phyloP scores from a whole-genome alignment of 2,113 vertebrate genomes.

The Mionectes macconnelli region DNA sequence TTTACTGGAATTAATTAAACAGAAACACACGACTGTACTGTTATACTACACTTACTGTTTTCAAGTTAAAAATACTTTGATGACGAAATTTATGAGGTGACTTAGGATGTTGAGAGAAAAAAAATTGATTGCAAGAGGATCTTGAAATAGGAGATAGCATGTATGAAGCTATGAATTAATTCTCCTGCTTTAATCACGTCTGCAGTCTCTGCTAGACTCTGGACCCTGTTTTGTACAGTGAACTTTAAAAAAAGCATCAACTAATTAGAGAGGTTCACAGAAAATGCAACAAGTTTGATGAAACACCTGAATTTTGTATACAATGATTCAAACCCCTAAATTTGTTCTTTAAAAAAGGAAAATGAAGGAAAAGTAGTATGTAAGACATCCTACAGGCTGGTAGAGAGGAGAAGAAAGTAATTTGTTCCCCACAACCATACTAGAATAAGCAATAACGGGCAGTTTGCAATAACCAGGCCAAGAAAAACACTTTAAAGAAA shows the following conservation, averaged over 20 bases:
- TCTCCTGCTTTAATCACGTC: background rate
- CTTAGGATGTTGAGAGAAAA: background rate
- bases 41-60: background rate
- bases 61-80: background rate
- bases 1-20: background rate
- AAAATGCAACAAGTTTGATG: background rate
- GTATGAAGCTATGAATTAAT: background rate
- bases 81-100: background rate
- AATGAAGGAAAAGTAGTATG: background rate
- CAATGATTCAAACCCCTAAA: background rate
- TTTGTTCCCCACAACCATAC: background rate
- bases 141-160: background rate
- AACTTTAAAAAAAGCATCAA: background rate
- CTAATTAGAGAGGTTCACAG: background rate
- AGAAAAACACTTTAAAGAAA: background rate
- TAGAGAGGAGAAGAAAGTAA: background rate
- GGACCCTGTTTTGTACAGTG: background rate
- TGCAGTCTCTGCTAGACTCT: background rate
- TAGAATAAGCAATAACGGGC: background rate
- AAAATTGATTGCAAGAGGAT: background rate
- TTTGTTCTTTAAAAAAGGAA: background rate
- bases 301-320: background rate
- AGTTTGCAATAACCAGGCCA: background rate
- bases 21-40: background rate
- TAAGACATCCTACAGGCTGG: background rate